Base-by-base conservation (phyloP, 2,797 vertebrate species). In the Pyrocephalus nanus region DNA sequence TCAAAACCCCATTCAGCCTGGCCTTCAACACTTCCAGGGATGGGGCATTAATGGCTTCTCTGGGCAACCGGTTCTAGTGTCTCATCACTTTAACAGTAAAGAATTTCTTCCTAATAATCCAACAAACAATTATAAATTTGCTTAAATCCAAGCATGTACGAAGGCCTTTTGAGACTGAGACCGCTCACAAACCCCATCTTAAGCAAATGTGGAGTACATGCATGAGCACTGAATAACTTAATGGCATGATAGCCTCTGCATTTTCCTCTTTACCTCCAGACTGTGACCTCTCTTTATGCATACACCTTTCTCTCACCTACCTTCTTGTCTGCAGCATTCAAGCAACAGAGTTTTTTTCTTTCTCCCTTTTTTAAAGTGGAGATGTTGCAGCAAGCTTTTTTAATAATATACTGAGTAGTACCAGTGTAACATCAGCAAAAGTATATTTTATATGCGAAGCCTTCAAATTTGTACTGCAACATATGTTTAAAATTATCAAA, bases 41-140 rank as follows among this genome's bases (percentile, higher is more conserved):
- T 12, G 11, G 6, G 12, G 13, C 15, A 48, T 15, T 2, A 0
- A 38, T 3, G 4, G 5, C 16, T 54, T n/a, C 26, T 61, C 23
- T 26, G 34, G 27, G 32, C 34, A 79, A 61, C 3, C 3, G 25
- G 8, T 48, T 48, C 15, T 34, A 21, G 13, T 12, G 19, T 48
- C 51, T 54, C 66, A 60, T 29, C 4, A 20, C 34, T 53, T 66
- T n/a, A 23, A 48, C 11, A 38, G 27, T 21, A 55, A 67, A 67
- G 27, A 73, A 61, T 55, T 54, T 48, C 47, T 67, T 78, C 55
- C 27, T 67, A 67, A 67, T 38, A 48, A 84, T 58, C 22, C 36
- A 62, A 65, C 48, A 86, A 80, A 73, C 34, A 75, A 58, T 12
- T 79, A 70, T 8, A 69, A 75, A 72, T 62, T 60, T 4, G 6